Evolutionary conservation across 2,888 invertebrate genomes (phyloP).

Genomic region (Notocelia uddmanniana): DNA sequence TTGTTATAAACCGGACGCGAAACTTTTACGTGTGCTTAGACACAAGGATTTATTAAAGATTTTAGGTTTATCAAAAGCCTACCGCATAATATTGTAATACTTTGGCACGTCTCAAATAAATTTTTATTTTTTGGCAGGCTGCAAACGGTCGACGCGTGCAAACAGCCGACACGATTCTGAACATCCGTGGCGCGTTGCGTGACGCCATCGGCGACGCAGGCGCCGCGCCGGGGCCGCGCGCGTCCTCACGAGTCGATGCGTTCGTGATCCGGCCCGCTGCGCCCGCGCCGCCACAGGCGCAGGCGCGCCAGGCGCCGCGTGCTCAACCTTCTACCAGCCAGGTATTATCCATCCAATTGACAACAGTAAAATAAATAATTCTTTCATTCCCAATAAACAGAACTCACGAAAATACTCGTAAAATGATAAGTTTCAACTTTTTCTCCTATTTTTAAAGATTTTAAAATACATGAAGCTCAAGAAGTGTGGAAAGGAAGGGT

Average conservation of each 20-base stretch:
- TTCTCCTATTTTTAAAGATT: too few species aligned
- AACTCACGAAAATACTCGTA: too few species aligned
- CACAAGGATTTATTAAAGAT: too few species aligned
- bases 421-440: too few species aligned
- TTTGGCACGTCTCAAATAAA: neutral
- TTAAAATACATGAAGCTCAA: too few species aligned
- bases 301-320: conserved; percentile 59
- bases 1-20: too few species aligned
- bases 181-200: conserved; percentile 78
- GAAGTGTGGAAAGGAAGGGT: too few species aligned
- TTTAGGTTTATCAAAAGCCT: too few species aligned
- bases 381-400: too few species aligned
- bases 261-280: conserved; percentile 77
- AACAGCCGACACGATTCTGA: conserved; percentile 79
- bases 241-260: conserved; percentile 74
- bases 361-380: too few species aligned
- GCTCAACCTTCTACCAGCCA: conserved; percentile 49
- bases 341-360: conserved; percentile 16
- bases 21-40: too few species aligned
- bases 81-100: too few species aligned
- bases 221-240: conserved; percentile 73
- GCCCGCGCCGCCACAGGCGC: conserved; percentile 53
- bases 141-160: conserved; percentile 66
- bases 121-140: neutral
- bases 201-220: conserved; percentile 81